Evolutionary conservation across 2,888 invertebrate species (phyloP), one percentile per base, ranked within the genome.

Genomic region (Andrena marginata): DNA sequence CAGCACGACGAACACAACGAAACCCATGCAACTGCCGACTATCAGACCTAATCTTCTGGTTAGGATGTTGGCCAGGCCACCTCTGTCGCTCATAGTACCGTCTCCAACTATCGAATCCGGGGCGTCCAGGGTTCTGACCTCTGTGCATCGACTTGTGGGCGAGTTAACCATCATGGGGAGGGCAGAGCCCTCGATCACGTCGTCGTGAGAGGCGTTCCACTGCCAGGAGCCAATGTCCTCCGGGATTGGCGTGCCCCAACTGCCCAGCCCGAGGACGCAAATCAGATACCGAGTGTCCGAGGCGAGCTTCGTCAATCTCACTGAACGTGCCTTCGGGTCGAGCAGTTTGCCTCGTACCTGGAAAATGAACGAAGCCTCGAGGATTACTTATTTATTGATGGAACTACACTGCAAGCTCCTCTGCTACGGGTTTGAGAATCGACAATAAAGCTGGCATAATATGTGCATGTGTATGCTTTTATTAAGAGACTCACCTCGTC

Each of bases 1-100:
- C 90, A 98, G 95, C 13, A 98, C 96, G 70, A 98, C 96, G 92
- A 98, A 98, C 70, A 98, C 97, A 84, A 98, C 96, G 91, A 97
- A 97, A 74, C 98, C 98, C 95, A 98, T 96, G 91, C 97, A 97
- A 93, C 97, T 97, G 75, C 98, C 98, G 75, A 98, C 97, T 89
- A 98, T 97, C 85, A 98, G 96, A 49, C 98, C 98, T 73, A 98
- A 95, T 82, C 98, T 95, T 77, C 98, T 95, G 1, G 97, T 97
- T 63, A 98, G 95, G 90, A 98, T 96, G 80, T 97, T 97, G 82
- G 96, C 96, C 64, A 97, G 95, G 29, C 96, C 95, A 31, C 96
- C 96, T 29, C 96, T 96, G 90, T 96, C 96, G 20, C 96, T 96
- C 84, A 96, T 92, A 26, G 96, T 95, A 72, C 95, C 95, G 56